A percentile compares a stretch with the other conserved stretches of the same genome.
Conservation (phyloP, 1,140 invertebrate species). For the Trachelipus rathkii region DNA sequence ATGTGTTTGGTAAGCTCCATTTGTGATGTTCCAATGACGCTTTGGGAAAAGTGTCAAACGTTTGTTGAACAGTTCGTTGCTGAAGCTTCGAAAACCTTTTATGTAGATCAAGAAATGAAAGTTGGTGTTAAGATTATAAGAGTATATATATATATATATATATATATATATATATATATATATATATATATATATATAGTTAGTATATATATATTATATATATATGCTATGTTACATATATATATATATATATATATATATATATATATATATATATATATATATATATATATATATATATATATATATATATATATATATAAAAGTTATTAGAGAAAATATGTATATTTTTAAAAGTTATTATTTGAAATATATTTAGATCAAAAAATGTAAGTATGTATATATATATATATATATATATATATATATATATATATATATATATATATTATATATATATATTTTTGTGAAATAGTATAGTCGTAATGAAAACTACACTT, state of each 20-base stretch:
- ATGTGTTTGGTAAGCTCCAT: slow-evolving; percentile 90
- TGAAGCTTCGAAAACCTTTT: slow-evolving; percentile 80
- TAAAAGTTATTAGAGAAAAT: too few species aligned
- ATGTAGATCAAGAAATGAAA: slow-evolving; percentile 69
- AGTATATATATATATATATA: background rate
- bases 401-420: slow-evolving; percentile 1
- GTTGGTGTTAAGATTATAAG: slow-evolving; percentile 60
- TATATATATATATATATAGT: slow-evolving; percentile 17
- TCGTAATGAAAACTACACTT: too few species aligned
- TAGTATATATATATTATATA: background rate
- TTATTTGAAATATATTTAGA: too few species aligned
- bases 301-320: background rate
- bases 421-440: slow-evolving; percentile 20
- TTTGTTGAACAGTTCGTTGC: slow-evolving; percentile 84
- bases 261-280: slow-evolving; percentile 17
- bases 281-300: background rate
- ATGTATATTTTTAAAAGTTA: too few species aligned
- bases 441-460: background rate
- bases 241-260: slow-evolving; percentile 16
- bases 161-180: slow-evolving; percentile 17
- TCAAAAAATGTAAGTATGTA: slow-evolving; percentile 55
- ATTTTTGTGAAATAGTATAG: too few species aligned
- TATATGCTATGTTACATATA: too few species aligned
- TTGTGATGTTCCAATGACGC: slow-evolving; percentile 72
- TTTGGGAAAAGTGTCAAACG: slow-evolving; percentile 85